phyloP scores from a whole-genome alignment of 2,888 invertebrate genomes.

The Pardosa pseudoannulata region DNA sequence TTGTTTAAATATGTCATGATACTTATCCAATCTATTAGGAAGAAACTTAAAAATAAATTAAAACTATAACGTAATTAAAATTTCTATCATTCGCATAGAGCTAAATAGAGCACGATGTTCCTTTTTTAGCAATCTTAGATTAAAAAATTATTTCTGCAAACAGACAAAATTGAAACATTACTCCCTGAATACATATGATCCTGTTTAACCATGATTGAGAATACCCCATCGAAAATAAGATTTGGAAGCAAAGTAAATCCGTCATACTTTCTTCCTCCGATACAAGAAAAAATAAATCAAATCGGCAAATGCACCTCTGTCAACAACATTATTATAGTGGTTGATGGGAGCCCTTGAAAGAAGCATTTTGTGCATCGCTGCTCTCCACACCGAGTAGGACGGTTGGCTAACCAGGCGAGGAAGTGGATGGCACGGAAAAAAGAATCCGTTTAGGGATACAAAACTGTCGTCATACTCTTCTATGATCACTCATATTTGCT shows the following conservation, averaged over 20 bases:
- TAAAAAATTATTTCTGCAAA: no score
- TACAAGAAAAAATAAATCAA: constrained; percentile 39
- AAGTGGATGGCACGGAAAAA: constrained; percentile 39
- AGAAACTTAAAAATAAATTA: no score
- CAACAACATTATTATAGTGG: constrained; percentile 63
- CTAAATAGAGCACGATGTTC: no score
- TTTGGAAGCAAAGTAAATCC: neutral
- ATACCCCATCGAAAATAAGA: no score
- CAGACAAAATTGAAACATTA: no score
- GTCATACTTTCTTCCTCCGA: neutral
- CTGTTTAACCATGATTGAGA: no score
- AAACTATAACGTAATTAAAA: no score
- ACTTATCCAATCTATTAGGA: no score
- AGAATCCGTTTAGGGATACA: constrained; percentile 59
- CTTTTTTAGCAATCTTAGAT: no score
- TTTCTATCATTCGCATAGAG: no score
- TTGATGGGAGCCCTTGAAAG: constrained; percentile 46
- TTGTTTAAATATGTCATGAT: no score
- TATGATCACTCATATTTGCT: constrained; percentile 47
- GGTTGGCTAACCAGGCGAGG: constrained; percentile 67
- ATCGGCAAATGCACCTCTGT: constrained; percentile 49
- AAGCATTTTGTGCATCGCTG: constrained; percentile 66
- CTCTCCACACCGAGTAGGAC: constrained; percentile 45
- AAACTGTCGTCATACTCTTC: constrained; percentile 53
- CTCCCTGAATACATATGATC: no score